These are phyloP conservation scores for Pangasius macronema DNA, from an alignment of 2,797 vertebrate genomes.

Conservation along the genomic window DNA sequence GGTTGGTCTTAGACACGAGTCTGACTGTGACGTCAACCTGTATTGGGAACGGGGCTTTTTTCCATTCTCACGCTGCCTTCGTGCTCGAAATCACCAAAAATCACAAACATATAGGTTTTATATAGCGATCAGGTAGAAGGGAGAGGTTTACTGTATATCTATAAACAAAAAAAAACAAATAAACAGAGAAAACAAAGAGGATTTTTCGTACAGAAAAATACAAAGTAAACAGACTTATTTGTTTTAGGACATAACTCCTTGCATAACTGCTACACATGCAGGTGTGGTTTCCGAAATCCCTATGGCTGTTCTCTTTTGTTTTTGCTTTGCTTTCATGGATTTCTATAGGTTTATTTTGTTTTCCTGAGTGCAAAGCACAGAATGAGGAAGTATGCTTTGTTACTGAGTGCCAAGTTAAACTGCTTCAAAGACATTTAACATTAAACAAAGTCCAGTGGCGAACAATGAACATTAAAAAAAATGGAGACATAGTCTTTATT, in stretches of 20 bases:
- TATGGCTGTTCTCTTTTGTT: not conserved
- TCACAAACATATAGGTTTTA: not conserved
- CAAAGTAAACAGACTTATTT: not conserved
- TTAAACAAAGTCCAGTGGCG: not conserved
- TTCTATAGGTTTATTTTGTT: constrained; percentile 33
- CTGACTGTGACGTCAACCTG: not conserved
- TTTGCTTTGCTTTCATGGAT: not conserved
- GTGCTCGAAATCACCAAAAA: not conserved
- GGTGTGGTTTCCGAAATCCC: constrained; percentile 2
- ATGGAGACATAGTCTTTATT: not conserved
- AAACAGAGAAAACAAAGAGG: not conserved
- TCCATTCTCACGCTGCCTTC: not conserved
- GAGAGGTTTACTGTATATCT: not conserved
- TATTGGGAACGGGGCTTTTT: not conserved
- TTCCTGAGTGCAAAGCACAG: not conserved
- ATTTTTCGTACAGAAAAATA: not conserved
- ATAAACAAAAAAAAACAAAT: not conserved
- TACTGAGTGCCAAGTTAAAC: constrained; percentile 5
- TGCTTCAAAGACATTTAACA: constrained; percentile 19
- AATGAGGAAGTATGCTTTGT: not conserved
- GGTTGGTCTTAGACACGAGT: not conserved
- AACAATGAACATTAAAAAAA: not conserved
- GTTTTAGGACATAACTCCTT: not conserved
- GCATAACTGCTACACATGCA: not conserved
- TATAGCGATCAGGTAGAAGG: not conserved